Evolutionary conservation across 2,888 invertebrate species (phyloP), one percentile per base, ranked within the genome.

Genomic region (Epirrita christyi): DNA sequence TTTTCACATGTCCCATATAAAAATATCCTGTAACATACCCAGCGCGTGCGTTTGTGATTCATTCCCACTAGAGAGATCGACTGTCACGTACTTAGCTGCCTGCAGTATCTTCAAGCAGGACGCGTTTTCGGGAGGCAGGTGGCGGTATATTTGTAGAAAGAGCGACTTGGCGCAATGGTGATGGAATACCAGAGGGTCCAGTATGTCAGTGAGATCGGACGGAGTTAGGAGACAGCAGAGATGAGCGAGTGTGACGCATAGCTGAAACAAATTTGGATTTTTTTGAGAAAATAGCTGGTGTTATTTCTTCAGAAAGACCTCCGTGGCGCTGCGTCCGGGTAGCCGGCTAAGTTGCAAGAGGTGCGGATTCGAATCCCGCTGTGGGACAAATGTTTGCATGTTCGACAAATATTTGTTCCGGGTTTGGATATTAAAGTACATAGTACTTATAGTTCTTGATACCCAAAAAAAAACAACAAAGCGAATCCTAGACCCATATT

Each of bases 171-270:
- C 87, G 55, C 82, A 83, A 52, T 92, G 91, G 68, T 80, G 80
- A 69, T 94, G 91, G 55, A 93, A 90, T 0, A 86, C 76, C 0
- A 94, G 75, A 0, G 90, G 84, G 38, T 93, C 93, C 36, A 93
- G 68, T 8, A 95, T 86, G 14, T 87, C 83, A 0, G 78, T 38
- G 9, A 96, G 83, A 76, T 97, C 96, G 0, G 94, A 87, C 2
- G 80, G 77, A 0, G 83, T 84, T 0, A 95, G 85, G 5, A 95
- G 78, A 29, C 93, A 92, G 57, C 95, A 93, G 51, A 97, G 76
- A 76, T 97, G 96, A 28, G 95, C 93, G 6, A 97, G 84, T 0
- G 96, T 94, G 21, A 95, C 88, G 79, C 97, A 97, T 6, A 97
- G 86, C 95, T 96, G 81, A 27, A 73, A 75, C 62, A 70, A 69